These are phyloP conservation scores for Hypomesus transpacificus DNA, from an alignment of 2,113 vertebrate genomes.

Conservation along the genomic window DNA sequence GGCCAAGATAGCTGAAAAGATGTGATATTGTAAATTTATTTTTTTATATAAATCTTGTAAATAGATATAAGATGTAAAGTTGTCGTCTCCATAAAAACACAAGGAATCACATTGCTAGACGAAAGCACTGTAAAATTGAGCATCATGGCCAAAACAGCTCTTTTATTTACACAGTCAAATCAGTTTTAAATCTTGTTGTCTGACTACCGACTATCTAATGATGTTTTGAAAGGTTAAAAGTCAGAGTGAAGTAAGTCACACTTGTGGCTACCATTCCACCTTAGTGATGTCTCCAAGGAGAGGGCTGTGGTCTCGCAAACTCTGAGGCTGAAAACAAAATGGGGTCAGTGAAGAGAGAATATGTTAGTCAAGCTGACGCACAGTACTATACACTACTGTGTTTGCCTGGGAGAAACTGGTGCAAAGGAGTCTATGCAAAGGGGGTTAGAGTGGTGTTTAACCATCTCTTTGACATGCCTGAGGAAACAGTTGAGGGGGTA, in stretches of 20 bases:
- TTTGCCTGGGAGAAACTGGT: constrained; percentile 37
- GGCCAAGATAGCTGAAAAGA: constrained; percentile 49
- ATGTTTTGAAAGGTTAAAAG: constrained; percentile 44
- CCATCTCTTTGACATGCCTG: constrained; percentile 45
- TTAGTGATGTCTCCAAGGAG: constrained; percentile 34
- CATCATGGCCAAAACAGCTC: constrained; percentile 34
- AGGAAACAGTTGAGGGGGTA: constrained; percentile 47
- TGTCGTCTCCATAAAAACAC: neutral
- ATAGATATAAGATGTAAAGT: constrained; percentile 48
- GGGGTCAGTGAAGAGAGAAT: constrained; percentile 41
- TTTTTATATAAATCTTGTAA: constrained; percentile 54
- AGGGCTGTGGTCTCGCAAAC: constrained; percentile 48
- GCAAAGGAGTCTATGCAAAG: constrained; percentile 66
- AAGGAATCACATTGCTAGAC: neutral
- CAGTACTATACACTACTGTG: neutral
- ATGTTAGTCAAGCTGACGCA: constrained; percentile 30
- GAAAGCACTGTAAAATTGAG: constrained; percentile 48
- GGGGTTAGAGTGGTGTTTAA: constrained; percentile 47
- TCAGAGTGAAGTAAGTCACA: constrained; percentile 48
- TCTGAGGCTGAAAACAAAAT: constrained; percentile 50
- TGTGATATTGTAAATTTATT: constrained; percentile 43
- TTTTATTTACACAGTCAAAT: constrained; percentile 10
- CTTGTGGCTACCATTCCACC: constrained; percentile 47
- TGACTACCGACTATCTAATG: constrained; percentile 31
- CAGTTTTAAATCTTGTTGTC: constrained; percentile 32